Conservation (phyloP, 2,797 vertebrate genomes). For the Diceros bicornis region DNA sequence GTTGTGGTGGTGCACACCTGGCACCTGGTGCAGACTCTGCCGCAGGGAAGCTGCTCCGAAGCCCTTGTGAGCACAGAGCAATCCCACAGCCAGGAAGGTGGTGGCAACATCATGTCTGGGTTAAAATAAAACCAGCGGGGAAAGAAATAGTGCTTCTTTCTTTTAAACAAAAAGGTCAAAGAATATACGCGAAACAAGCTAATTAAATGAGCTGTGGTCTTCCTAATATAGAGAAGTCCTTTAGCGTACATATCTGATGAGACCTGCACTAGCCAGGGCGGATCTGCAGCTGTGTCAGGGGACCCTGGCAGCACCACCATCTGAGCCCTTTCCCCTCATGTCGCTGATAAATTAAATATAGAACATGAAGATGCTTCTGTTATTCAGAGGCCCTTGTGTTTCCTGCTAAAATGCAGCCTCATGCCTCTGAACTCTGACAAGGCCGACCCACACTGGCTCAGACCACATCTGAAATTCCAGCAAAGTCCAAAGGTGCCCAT, state of each 20-base stretch:
- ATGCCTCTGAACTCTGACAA: not conserved
- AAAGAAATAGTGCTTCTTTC: not conserved
- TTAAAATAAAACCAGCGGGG: not conserved
- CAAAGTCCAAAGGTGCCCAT: not conserved
- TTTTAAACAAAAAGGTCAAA: not conserved
- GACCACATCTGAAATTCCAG: not conserved
- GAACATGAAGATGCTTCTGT: accelerated
- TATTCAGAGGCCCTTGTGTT: not conserved
- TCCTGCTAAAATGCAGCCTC: not conserved
- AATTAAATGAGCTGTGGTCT: not conserved
- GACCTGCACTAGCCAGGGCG: accelerated
- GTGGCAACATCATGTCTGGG: not conserved
- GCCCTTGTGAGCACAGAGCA: accelerated
- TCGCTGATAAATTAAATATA: accelerated
- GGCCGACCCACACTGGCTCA: accelerated
- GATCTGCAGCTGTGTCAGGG: accelerated
- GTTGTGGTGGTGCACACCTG: accelerated
- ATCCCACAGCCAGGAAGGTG: conserved; percentile 32
- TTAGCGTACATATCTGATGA: accelerated
- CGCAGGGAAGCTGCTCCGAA: not conserved
- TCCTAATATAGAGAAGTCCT: not conserved
- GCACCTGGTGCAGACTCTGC: not conserved
- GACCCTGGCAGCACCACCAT: accelerated
- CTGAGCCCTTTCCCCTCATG: accelerated
- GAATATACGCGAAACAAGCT: not conserved